phyloP scores from a whole-genome alignment of 2,113 vertebrate genomes.

The Prionailurus viverrinus region DNA sequence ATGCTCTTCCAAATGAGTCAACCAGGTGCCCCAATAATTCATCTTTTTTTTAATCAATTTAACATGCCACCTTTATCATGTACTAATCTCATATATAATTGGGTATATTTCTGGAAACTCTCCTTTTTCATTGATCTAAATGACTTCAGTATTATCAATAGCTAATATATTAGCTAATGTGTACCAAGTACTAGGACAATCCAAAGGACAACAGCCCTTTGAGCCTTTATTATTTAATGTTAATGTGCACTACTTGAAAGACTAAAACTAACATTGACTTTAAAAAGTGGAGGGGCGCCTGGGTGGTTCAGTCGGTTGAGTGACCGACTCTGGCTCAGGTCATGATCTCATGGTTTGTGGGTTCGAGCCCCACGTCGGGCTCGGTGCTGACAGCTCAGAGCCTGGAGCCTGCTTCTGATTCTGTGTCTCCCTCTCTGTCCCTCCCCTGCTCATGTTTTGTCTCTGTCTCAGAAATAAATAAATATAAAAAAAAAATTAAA shows the following conservation, averaged over 20 bases:
- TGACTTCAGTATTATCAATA: conserved; percentile 18
- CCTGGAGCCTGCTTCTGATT: too few relatives aligned
- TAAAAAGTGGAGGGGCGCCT: background rate
- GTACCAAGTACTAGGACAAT: background rate
- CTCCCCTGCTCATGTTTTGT: too few relatives aligned
- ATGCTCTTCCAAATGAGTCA: background rate
- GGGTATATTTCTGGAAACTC: background rate
- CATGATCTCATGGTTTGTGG: too few relatives aligned
- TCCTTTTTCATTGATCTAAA: background rate
- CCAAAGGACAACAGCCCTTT: background rate
- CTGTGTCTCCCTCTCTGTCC: too few relatives aligned
- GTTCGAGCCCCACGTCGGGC: too few relatives aligned
- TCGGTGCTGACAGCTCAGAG: too few relatives aligned
- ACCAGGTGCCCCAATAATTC: background rate
- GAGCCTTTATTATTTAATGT: background rate
- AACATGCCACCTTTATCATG: background rate
- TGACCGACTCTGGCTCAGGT: too few relatives aligned
- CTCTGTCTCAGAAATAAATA: too few relatives aligned
- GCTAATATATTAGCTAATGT: background rate
- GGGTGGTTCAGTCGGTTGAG: too few relatives aligned
- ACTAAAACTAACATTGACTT: background rate
- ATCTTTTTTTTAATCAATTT: background rate
- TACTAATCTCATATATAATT: background rate
- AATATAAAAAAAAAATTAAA: too few relatives aligned
- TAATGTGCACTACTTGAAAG: background rate